Percentiles rank a stretch among this genome's conserved stretches.
These are phyloP conservation scores for Aphelenchoides besseyi DNA, from an alignment of 1,140 invertebrate species.

Conservation along the genomic window DNA sequence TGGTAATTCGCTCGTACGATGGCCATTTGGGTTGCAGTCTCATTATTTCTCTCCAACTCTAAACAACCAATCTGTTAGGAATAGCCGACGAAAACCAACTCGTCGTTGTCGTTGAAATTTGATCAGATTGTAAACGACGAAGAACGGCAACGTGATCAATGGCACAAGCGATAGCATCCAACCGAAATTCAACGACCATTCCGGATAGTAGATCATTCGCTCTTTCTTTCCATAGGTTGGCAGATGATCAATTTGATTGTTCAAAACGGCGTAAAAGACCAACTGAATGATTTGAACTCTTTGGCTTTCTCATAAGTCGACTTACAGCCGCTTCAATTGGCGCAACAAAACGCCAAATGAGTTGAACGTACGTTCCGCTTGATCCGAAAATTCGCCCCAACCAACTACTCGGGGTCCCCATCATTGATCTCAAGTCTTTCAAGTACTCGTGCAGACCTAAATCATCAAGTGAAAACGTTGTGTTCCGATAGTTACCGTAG, in stretches of 20 bases:
- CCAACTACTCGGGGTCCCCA: slow-evolving; percentile 24
- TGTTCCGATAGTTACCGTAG: slow-evolving; percentile 41
- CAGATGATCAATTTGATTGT: slow-evolving; percentile 14
- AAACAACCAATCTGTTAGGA: not conserved
- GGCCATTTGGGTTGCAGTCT: slow-evolving; percentile 50
- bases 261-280: slow-evolving; percentile 34
- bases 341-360: slow-evolving; percentile 31
- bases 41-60: slow-evolving; percentile 43
- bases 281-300: slow-evolving; percentile 17
- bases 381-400: slow-evolving; percentile 34
- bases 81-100: slow-evolving; percentile 22
- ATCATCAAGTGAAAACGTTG: slow-evolving; percentile 8
- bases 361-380: slow-evolving; percentile 27
- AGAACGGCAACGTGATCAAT: slow-evolving; percentile 31
- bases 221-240: slow-evolving; percentile 36
- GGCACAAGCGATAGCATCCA: slow-evolving; percentile 42
- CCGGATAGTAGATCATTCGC: slow-evolving; percentile 30
- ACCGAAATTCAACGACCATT: slow-evolving; percentile 39
- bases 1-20: slow-evolving; percentile 24
- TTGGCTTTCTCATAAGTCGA: slow-evolving; percentile 10
- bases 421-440: slow-evolving; percentile 34
- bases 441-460: slow-evolving; percentile 31
- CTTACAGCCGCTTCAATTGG: slow-evolving; percentile 21
- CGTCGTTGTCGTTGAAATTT: slow-evolving; percentile 37
- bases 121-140: slow-evolving; percentile 39